Base-by-base conservation (phyloP, 92 coral and sea anemone species). In the Metridium senile region DNA sequence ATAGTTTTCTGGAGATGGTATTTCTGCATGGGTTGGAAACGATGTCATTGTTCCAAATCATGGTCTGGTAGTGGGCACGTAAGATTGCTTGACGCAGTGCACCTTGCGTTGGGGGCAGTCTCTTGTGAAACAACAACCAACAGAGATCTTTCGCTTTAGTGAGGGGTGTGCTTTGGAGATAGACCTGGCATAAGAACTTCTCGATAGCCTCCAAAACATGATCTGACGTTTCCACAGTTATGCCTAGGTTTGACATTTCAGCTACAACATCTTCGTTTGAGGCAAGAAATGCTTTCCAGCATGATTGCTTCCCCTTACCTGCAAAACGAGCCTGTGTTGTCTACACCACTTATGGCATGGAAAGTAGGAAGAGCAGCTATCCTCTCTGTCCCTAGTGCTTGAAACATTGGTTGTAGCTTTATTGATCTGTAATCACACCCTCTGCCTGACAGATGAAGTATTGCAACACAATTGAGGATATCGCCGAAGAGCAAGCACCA, bases 391-490 rank as follows among this genome's bases (percentile, higher is more conserved):
- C 82, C 87, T 49, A 76, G 76, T 26, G 90, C 79, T 26, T 25
- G 23, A 33, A 69, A 74, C 32, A 75, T 81, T 31, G 90, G 83
- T 11, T 77, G 62, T 17, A 76, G 43, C 33, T 26, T 30, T 7
- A 75, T 81, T 67, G 70, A 69, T 23, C 84, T 68, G 28, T 27
- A 18, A 27, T 21, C 63, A 34, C 75, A 33, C 61, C 86, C 83
- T 76, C 64, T 87, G n/a, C 84, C 87, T 30, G 91, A 87, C 87
- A 64, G 76, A 82, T 17, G 57, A 29, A 13, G 87, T 82, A 71
- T 82, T 82, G 64, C 81, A 33, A 53, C 87, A 81, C 35, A 87
- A 67, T n/a, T 75, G 57, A 26, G 87, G 87, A 56, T 32, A 82
- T 28, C 87, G 59, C 66, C 91, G 82, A 70, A 76, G 69, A 17